Conservation (phyloP, 2,888 invertebrate species). For the Dyspetes luteomarginatus region DNA sequence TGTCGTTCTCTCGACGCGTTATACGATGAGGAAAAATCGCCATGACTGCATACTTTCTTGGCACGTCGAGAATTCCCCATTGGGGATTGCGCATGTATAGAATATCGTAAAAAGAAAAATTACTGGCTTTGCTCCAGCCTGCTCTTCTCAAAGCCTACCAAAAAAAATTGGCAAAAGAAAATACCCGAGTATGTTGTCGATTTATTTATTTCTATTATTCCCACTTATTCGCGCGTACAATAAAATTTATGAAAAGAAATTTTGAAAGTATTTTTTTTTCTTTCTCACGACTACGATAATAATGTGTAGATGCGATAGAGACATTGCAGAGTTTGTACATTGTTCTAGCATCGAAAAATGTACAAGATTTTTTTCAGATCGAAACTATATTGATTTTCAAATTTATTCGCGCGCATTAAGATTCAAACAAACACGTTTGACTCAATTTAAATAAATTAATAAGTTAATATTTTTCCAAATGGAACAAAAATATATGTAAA, state of each 20-base stretch:
- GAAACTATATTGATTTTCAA: too few relatives aligned
- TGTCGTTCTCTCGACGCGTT: conserved; percentile 34
- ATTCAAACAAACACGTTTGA: too few relatives aligned
- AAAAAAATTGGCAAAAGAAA: neutral
- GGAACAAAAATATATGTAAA: neutral
- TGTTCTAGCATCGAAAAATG: too few relatives aligned
- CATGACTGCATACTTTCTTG: conserved; percentile 48
- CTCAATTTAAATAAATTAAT: too few relatives aligned
- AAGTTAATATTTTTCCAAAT: too few relatives aligned
- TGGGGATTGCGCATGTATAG: conserved; percentile 2
- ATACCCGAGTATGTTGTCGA: conserved; percentile 11
- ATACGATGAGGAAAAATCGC: conserved; percentile 48
- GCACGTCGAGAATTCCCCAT: conserved; percentile 54
- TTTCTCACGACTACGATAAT: neutral
- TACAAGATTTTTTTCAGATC: too few relatives aligned
- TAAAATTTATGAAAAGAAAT: conserved; percentile 6
- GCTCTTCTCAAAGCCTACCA: conserved; percentile 13
- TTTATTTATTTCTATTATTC: conserved; percentile 5
- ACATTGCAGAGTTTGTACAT: too few relatives aligned
- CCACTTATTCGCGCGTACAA: neutral
- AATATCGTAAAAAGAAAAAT: conserved; percentile 26
- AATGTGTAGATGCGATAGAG: too few relatives aligned
- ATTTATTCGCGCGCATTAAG: too few relatives aligned
- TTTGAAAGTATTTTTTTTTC: neutral
- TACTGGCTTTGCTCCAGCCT: conserved; percentile 54